A percentile compares a stretch with the other conserved stretches of the same genome.
phyloP scores from a whole-genome alignment of 2,888 invertebrate species.

The Incurvaria masculella region DNA sequence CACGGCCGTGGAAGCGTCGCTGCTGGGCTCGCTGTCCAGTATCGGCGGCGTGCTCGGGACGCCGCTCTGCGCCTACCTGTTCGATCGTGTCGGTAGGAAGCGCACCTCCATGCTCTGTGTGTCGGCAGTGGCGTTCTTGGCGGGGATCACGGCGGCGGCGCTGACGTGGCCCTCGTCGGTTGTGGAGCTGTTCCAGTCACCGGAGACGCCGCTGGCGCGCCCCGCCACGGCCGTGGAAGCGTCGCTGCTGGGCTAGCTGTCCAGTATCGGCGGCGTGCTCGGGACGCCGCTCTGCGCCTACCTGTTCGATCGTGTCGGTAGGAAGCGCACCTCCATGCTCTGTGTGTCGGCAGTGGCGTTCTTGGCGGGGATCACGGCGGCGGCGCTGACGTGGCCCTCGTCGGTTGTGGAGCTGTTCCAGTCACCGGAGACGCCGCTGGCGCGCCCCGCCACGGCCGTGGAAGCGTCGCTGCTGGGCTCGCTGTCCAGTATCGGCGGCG shows the following conservation, averaged over 20 bases:
- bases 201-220: conserved; percentile 27
- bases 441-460: conserved; percentile 29
- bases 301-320: conserved; percentile 27
- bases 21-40: conserved; percentile 31
- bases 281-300: conserved; percentile 26
- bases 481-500: conserved; percentile 29
- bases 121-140: conserved; percentile 28
- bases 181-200: conserved; percentile 28
- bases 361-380: conserved; percentile 28
- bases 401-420: conserved; percentile 30
- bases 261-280: conserved; percentile 29
- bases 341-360: conserved; percentile 26
- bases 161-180: conserved; percentile 37
- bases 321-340: conserved; percentile 25
- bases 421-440: conserved; percentile 27
- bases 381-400: conserved; percentile 36
- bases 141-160: conserved; percentile 29
- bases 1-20: conserved; percentile 26
- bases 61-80: conserved; percentile 22
- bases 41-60: conserved; percentile 29
- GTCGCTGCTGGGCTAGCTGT: conserved; percentile 30
- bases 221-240: conserved; percentile 31
- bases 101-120: conserved; percentile 22
- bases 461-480: conserved; percentile 32
- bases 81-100: conserved; percentile 33